Evolutionary conservation across 2,797 vertebrate species (phyloP), one percentile per base, ranked within the genome.

Genomic region (Pachyuromys duprasi): DNA sequence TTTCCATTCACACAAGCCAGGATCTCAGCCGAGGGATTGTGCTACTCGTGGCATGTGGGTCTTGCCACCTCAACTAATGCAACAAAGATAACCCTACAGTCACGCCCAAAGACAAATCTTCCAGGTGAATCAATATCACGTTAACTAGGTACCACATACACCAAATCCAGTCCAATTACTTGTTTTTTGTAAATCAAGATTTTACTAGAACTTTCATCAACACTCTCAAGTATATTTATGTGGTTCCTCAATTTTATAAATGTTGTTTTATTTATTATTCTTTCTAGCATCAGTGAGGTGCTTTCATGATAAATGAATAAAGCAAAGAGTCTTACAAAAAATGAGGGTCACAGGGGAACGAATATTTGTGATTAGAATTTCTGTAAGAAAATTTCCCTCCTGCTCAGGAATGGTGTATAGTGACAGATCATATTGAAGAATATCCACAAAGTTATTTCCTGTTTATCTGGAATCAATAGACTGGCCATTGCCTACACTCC

Each of bases 161-260:
- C 36, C 3, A 75, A 75, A 42, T 14, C 39, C 36, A 62, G 7
- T 75, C 39, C 11, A 0, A 7, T 45, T 57, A 8, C 11, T 31
- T 42, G 2, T 28, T 28, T 86, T 72, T 26, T 36, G n/a, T 87
- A 57, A 87, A 74, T 62, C 36, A 88, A 42, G 11, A 13, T 45
- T 15, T 62, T 55, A 17, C 53, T 13, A 7, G 5, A 63, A 60
- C 75, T 95, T 91, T 83, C 89, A 33, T 65, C 49, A 83, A 33
- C 28, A 7, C 45, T 86, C 60, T 72, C 26, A 90, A 65, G 69
- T 80, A 80, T 33, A 75, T 22, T 60, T 17, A 49, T 28, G 28
- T 57, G 42, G 15, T 8, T 65, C 91, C 93, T 96, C 3, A 53
- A 60, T 78, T 84, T 75, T 92, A 53, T 57, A 76, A 70, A 76